phyloP scores from a whole-genome alignment of 2,888 invertebrate genomes.

The Ectropis crepuscularia region DNA sequence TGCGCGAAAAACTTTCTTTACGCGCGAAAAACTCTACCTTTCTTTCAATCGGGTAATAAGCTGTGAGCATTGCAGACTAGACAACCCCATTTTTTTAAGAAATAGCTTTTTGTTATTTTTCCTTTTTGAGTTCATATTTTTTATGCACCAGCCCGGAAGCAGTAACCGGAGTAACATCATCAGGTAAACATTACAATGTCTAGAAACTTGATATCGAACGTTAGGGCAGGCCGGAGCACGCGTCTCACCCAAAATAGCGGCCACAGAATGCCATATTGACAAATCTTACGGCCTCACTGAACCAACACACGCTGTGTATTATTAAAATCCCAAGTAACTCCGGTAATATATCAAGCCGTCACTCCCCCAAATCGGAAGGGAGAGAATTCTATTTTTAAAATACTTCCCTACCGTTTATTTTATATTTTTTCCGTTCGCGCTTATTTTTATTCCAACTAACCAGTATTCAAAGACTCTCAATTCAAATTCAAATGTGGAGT shows the following conservation, averaged over 20 bases:
- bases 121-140: conserved; percentile 11
- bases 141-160: conserved; percentile 24
- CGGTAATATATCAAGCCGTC: conserved; percentile 79
- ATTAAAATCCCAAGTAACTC: conserved; percentile 83
- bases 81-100: background rate
- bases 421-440: conserved; percentile 76
- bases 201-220: conserved; percentile 66
- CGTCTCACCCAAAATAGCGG: conserved; percentile 77
- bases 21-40: too few species aligned
- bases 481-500: conserved; percentile 34
- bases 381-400: conserved; percentile 80
- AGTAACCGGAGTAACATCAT: conserved; percentile 36
- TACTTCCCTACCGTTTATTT: conserved; percentile 80
- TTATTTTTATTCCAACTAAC: conserved; percentile 72
- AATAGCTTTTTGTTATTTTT: background rate
- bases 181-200: conserved; percentile 72
- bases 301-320: conserved; percentile 81
- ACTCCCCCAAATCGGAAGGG: conserved; percentile 75
- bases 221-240: conserved; percentile 62
- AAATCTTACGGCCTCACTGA: conserved; percentile 82
- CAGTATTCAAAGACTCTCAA: conserved; percentile 51
- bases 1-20: too few species aligned
- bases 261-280: conserved; percentile 81
- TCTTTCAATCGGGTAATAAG: too few species aligned
- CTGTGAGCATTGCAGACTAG: too few species aligned